phyloP scores from a whole-genome alignment of 2,888 invertebrate species.

The Agriotes lineatus region DNA sequence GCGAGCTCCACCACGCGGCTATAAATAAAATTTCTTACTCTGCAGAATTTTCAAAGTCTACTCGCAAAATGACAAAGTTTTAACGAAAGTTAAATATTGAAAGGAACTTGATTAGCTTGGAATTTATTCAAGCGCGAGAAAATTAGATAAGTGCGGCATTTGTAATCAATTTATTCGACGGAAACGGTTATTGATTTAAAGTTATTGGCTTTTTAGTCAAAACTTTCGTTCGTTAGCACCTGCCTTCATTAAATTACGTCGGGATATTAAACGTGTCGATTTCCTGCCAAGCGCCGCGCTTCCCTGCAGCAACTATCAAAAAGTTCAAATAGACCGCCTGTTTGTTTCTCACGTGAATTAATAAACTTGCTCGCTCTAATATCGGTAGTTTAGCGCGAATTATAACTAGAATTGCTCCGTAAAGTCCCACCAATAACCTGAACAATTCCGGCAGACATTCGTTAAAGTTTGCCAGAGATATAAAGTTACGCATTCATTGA shows the following conservation, averaged over 20 bases:
- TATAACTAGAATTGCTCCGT: constrained; percentile 36
- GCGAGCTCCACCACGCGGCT: constrained; percentile 10
- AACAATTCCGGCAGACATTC: constrained; percentile 43
- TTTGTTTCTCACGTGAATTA: constrained; percentile 36
- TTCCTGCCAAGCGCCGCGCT: constrained; percentile 18
- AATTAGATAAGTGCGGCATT: constrained; percentile 51
- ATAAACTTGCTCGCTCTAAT: constrained; percentile 36
- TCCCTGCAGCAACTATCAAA: constrained; percentile 23
- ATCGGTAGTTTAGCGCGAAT: constrained; percentile 34
- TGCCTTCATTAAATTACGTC: constrained; percentile 39
- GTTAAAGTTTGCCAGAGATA: constrained; percentile 45
- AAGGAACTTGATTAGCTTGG: constrained; percentile 51
- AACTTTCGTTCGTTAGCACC: constrained; percentile 43
- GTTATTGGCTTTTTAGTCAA: constrained; percentile 42
- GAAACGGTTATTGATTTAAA: constrained; percentile 47
- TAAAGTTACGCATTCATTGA: constrained; percentile 46
- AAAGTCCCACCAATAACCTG: constrained; percentile 43
- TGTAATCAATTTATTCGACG: constrained; percentile 50
- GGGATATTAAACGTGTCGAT: constrained; percentile 36
- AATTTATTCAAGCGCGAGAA: constrained; percentile 50
- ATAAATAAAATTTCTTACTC: constrained; percentile 44
- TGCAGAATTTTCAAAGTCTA: constrained; percentile 36
- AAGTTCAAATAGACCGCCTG: constrained; percentile 22
- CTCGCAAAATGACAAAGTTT: constrained; percentile 45
- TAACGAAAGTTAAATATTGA: constrained; percentile 53